phyloP scores from a whole-genome alignment of 2,797 vertebrate species.

The Gobionotothen gibberifrons region DNA sequence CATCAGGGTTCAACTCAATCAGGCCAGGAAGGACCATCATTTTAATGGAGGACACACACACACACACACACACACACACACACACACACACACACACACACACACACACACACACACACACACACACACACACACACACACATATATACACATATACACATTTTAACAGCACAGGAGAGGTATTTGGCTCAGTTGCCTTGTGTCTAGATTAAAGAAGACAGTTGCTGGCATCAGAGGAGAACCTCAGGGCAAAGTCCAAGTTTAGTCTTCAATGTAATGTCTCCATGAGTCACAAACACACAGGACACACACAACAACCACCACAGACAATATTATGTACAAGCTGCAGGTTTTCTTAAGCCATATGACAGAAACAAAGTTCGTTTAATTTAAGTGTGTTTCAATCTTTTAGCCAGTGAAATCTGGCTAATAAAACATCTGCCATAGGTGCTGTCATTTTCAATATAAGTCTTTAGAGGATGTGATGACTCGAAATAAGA shows the following conservation, averaged over 20 bases:
- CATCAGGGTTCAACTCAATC: slow-evolving; percentile 42
- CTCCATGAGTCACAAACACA: slow-evolving; percentile 37
- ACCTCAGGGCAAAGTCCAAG: slow-evolving; percentile 24
- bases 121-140: not conserved
- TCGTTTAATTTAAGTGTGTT: not conserved
- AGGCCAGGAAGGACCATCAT: slow-evolving; percentile 17
- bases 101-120: not conserved
- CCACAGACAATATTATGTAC: not conserved
- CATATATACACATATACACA: slow-evolving; percentile 8
- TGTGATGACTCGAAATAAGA: no score
- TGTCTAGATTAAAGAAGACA: slow-evolving; percentile 49
- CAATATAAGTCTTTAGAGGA: no score
- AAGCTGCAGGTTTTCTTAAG: slow-evolving; percentile 20
- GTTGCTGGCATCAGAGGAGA: slow-evolving; percentile 24
- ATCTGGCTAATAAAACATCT: not conserved
- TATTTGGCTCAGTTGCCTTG: slow-evolving; percentile 6
- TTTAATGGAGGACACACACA: slow-evolving; percentile 13
- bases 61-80: not conserved
- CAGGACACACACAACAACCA: not conserved
- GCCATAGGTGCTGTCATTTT: no score
- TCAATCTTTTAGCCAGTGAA: no score
- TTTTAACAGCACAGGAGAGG: not conserved
- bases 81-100: not conserved
- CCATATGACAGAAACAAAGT: no score
- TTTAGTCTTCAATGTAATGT: slow-evolving; percentile 38